Evolutionary conservation across 2,113 vertebrate genomes (phyloP).

Genomic region (Hyaena hyaena): DNA sequence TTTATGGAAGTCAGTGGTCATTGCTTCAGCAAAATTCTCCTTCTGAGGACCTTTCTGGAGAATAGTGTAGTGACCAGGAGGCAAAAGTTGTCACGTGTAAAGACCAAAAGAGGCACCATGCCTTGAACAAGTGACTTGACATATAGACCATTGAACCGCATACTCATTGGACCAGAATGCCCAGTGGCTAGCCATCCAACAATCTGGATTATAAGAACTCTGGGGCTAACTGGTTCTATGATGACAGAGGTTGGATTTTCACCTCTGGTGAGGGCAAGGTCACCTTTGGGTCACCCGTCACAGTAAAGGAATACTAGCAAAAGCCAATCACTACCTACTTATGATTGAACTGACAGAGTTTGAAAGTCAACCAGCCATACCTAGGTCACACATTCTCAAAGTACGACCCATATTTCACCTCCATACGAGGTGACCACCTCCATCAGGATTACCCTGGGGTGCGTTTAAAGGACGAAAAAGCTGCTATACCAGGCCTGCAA

Average conservation of each 20-base stretch:
- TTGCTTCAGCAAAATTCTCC: neutral
- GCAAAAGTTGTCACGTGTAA: neutral
- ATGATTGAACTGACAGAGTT: neutral
- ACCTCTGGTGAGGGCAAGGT: neutral
- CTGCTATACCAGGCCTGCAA: neutral
- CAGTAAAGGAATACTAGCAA: neutral
- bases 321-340: neutral
- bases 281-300: neutral
- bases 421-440: neutral
- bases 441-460: neutral
- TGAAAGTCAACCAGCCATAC: neutral
- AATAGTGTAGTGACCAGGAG: neutral
- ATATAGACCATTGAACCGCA: neutral
- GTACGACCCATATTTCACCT: neutral
- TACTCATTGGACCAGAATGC: neutral
- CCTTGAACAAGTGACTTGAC: neutral
- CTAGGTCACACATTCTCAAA: neutral
- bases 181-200: neutral
- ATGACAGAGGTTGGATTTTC: neutral
- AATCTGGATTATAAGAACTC: neutral
- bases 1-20: constrained; percentile 42
- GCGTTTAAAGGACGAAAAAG: neutral
- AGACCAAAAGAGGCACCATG: neutral
- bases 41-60: neutral
- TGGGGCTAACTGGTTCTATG: neutral